Evolutionary conservation across 2,888 invertebrate genomes (phyloP), one percentile per base, ranked within the genome.

Genomic region (Idaea straminata): DNA sequence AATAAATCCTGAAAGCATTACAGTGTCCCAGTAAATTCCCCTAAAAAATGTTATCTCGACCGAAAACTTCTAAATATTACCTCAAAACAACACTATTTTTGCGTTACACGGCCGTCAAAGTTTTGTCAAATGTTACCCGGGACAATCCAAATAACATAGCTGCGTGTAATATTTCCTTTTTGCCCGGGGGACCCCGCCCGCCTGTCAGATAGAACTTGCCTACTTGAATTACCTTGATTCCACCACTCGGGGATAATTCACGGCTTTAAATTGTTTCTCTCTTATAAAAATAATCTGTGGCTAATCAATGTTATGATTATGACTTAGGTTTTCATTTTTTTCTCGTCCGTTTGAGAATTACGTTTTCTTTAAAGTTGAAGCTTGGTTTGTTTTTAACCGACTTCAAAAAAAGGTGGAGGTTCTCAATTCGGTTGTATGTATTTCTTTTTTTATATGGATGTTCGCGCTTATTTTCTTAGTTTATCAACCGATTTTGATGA

Each of bases 41-140:
- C 10, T 10, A 7, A 5, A 36, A 3, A 3, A 3, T 47, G 5
- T 47, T 47, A 13, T 13, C 13, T 47, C 4, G 10, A 13, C 47
- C 47, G 47, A 47, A 47, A 47, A 47, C 47, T 47, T 47, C 3
- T 47, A 10, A 47, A 47, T 4, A 13, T 47, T 47, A 13, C 47
- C 47, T 47, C 4, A 13, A 47, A 47, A 47, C 47, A 47, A 47
- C 47, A 47, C 47, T 47, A 47, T 47, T 47, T 47, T 10, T 10
- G 10, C 47, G 47, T 47, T 47, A 47, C 47, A 13, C 10, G 47
- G 70, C 69, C 76, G 78, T 83, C 80, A 82, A 86, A 85, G 81
- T 85, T 84, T 83, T 81, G 79, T 78, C 80, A 80, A 83, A 84
- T 83, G 79, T 81, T 77, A 81, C 82, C 82, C 83, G 77, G 70